A percentile compares a stretch with the other conserved stretches of the same genome.
These are phyloP conservation scores for Silvanus unidentatus DNA, from an alignment of 2,888 invertebrate species.

Conservation along the genomic window DNA sequence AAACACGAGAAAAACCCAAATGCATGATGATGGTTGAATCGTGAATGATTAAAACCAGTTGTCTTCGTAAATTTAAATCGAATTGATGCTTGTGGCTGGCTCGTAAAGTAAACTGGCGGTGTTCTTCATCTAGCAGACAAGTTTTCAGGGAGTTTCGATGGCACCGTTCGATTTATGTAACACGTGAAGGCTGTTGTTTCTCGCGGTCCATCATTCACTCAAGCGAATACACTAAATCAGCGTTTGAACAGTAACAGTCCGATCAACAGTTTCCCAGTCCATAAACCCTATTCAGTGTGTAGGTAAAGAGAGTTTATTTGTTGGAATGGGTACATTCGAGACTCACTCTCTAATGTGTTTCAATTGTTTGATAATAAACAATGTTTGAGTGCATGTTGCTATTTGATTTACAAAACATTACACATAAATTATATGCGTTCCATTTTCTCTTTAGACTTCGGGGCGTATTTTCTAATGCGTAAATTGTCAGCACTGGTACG, in stretches of 20 bases:
- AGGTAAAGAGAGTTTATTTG: slow-evolving; percentile 38
- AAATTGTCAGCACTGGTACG: neutral
- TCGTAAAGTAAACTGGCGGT: slow-evolving; percentile 4
- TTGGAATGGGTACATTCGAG: slow-evolving; percentile 39
- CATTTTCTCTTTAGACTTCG: no score
- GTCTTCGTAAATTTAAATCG: slow-evolving; percentile 20
- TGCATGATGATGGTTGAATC: slow-evolving; percentile 7
- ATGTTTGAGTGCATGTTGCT: slow-evolving; percentile 27
- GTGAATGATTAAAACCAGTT: slow-evolving; percentile 22
- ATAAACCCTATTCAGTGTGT: slow-evolving; percentile 36
- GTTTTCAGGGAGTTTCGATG: slow-evolving; percentile 9
- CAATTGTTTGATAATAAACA: slow-evolving; percentile 43
- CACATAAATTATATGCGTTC: slow-evolving; percentile 13
- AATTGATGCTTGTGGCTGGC: slow-evolving; percentile 7
- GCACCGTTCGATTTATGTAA: slow-evolving; percentile 41
- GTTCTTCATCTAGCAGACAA: slow-evolving; percentile 3
- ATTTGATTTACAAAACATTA: slow-evolving; percentile 17
- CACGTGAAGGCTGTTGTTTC: slow-evolving; percentile 46
- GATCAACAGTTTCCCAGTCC: slow-evolving; percentile 41
- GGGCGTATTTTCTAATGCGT: neutral
- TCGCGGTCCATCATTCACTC: slow-evolving; percentile 44
- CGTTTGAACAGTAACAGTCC: slow-evolving; percentile 27
- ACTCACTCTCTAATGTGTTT: slow-evolving; percentile 42
- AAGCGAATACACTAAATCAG: slow-evolving; percentile 43
- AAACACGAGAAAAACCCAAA: no score